Evolutionary conservation across 2,113 vertebrate genomes (phyloP), one percentile per base, ranked within the genome.

Genomic region (Pollimyrus isidori): DNA sequence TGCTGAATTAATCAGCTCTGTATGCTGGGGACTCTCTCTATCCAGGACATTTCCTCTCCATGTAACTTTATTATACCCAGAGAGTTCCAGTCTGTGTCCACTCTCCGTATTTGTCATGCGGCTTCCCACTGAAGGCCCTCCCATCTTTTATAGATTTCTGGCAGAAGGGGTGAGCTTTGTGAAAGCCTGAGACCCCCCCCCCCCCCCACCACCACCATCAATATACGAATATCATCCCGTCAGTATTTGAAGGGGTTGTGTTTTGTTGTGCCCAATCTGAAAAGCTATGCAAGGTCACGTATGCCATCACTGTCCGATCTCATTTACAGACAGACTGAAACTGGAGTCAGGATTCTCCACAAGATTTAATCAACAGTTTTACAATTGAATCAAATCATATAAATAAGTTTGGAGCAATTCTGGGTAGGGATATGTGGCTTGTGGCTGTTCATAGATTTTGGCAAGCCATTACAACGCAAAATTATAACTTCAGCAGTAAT

Each of bases 1-100:
- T 90, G 90, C 92, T 92, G 95, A 97, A 98, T 97, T 97, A 97
- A 97, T 97, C 96, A 97, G 95, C 95, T 95, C 95, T 94, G 93
- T 94, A 95, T 95, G 94, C 94, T 94, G 95, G 95, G 92, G 94
- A 95, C 62, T 94, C 96, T 96, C 96, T 95, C 97, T 95, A 95
- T 92, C 91, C 91, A 84, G 90, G 89, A 91, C 93, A 92, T 94
- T 91, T 94, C 90, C 92, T 91, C 91, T 83, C 91, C 91, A 84
- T 91, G 93, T 92, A 88, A 89, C 90, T 87, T 91, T 89, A 90
- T 88, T 87, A 91, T 92, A 92, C 94, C 92, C 91, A 91, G 23
- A 62, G 30, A 90, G 90, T 88, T 86, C 83, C 56, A 13, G 45
- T 52, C 90, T 46, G 88, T 91, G 87, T 86, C 73, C 90, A 83